Evolutionary conservation across 2,113 vertebrate genomes (phyloP).

Genomic region (Siniperca knerii): DNA sequence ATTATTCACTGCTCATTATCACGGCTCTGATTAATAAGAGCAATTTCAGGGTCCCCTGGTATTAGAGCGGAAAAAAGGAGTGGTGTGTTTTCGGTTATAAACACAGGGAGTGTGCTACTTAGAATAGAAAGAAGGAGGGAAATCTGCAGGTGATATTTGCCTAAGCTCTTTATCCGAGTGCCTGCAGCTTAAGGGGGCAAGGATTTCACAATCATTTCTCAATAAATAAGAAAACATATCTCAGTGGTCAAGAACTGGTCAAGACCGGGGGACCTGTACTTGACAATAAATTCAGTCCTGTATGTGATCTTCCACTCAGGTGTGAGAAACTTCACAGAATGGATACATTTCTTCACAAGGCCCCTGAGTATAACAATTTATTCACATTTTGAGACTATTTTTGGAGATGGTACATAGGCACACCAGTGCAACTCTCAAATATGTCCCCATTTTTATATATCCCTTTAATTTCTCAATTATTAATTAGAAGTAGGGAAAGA

Average conservation of each 20-base stretch:
- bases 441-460: not conserved
- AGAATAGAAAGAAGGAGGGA: conserved; percentile 55
- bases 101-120: conserved; percentile 76
- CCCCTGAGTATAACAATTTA: not conserved
- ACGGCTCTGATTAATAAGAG: conserved; percentile 85
- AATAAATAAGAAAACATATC: conserved; percentile 53
- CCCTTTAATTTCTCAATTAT: conserved; percentile 12
- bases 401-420: not conserved
- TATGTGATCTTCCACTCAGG: not conserved
- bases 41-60: conserved; percentile 81
- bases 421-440: not conserved
- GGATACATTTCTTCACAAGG: not conserved
- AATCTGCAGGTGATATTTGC: conserved; percentile 74
- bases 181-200: conserved; percentile 53
- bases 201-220: conserved; percentile 49
- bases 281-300: conserved; percentile 13
- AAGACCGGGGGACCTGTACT: conserved; percentile 9
- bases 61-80: conserved; percentile 66
- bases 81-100: conserved; percentile 75
- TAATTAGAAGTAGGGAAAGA: conserved; percentile 13
- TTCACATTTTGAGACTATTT: conserved; percentile 16
- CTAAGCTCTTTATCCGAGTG: conserved; percentile 60
- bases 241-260: conserved; percentile 39
- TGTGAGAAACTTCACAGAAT: conserved; percentile 21
- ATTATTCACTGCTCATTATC: conserved; percentile 85